Evolutionary conservation across 1,140 invertebrate genomes (phyloP).

Genomic region (Lucilia cuprina): DNA sequence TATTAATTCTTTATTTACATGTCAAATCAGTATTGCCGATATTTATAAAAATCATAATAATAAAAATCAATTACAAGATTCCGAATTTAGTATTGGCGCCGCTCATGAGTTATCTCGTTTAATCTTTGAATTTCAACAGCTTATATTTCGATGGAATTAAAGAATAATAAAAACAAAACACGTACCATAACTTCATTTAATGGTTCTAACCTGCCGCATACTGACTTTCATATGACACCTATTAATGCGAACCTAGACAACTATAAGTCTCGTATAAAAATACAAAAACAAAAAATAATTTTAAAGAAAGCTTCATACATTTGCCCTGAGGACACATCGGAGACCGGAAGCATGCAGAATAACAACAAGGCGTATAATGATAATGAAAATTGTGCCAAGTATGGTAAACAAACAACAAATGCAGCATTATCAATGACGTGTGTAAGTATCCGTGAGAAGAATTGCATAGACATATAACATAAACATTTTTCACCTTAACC

Average conservation of each 20-base stretch:
- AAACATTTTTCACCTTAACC: too few species aligned
- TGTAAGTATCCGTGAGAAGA: constrained; percentile 32
- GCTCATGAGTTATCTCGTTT: constrained; percentile 80
- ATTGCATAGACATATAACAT: not conserved
- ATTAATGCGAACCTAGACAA: not conserved
- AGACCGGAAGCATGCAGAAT: not conserved
- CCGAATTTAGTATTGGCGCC: constrained; percentile 84
- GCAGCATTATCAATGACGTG: not conserved
- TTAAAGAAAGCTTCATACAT: constrained; percentile 52
- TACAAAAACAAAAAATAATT: constrained; percentile 45
- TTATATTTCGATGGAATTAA: too few species aligned
- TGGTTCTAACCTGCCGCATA: not conserved
- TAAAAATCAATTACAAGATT: constrained; percentile 44
- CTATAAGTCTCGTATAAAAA: too few species aligned
- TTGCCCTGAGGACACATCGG: constrained; percentile 44
- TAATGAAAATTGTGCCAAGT: constrained; percentile 44
- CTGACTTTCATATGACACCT: not conserved
- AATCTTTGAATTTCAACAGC: constrained; percentile 44
- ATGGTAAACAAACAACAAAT: constrained; percentile 44
- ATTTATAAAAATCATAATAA: constrained; percentile 47
- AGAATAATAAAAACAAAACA: too few species aligned
- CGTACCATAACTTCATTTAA: not conserved
- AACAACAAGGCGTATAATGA: not conserved
- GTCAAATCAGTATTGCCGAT: constrained; percentile 58
- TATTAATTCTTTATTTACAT: too few species aligned